Base-by-base conservation (phyloP, 2,113 vertebrate species). In the Crypturellus undulatus region DNA sequence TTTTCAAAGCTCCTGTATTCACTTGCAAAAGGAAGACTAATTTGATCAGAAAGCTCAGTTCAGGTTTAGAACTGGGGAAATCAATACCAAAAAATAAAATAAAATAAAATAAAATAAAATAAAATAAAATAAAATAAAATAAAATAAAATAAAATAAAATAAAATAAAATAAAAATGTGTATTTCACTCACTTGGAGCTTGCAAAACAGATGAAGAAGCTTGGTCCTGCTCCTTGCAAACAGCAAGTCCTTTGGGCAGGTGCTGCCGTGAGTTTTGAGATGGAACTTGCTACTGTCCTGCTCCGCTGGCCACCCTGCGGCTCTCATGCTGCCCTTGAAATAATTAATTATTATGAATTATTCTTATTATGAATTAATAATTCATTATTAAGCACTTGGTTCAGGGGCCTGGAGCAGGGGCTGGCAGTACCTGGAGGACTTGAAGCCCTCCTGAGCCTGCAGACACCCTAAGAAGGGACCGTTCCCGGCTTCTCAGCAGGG, bases 1-100 rank as follows among this genome's bases (percentile, higher is more conserved):
- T 90, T 96, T 89, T 81, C 81, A 91, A 87, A 82, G 60, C 28
- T 22, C 22, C 78, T 90, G 12, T 56, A 32, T 80, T 90, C 84
- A 22, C 82, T 87, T 81, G 69, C 64, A 79, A 81, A 81, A 38
- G 63, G 49, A 94, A 30, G 54, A 38, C 28, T 86, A 72, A 80
- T 81, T 91, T 59, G 34, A 78, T 94, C 42, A 47, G 69, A 64
- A 79, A 79, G 77, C 62, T 40, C 52, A 28, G 12, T 78, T 93
- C 85, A 45, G 54, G 70, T 84, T 89, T 56, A 76, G 70, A 95
- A 77, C 26, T 38, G 42, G 83, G 40, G 42, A 81, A 86, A 34
- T 62, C 34, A 45, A 45, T 71, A 26, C 34, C 51, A 18, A 70
- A 34, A 20, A 56, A 22, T 10, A 42, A 47, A 47, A 47, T 19